A percentile compares a stretch with the other conserved stretches of the same genome.
Evolutionary conservation across 2,797 vertebrate genomes (phyloP).

Genomic region (Tinamus major): DNA sequence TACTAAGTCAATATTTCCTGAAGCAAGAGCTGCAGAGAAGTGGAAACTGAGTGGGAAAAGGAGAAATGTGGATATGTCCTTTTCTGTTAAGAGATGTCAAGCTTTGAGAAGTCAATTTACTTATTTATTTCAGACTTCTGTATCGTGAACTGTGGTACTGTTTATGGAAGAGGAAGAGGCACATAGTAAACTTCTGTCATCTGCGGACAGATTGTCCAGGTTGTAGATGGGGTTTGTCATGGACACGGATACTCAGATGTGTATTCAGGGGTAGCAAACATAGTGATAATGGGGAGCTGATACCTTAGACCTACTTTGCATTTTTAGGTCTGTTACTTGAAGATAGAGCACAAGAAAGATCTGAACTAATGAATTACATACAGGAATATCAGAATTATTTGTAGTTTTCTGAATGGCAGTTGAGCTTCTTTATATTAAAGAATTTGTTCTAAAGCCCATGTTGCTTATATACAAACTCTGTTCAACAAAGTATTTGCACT

Average conservation of each 20-base stretch:
- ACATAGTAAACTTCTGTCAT: background rate
- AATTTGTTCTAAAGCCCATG: background rate
- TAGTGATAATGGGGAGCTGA: accelerated
- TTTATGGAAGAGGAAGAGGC: background rate
- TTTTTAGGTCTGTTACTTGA: background rate
- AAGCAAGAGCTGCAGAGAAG: background rate
- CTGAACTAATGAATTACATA: background rate
- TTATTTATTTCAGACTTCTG: background rate
- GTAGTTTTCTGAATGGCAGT: background rate
- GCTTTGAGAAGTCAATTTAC: no score
- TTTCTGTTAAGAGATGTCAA: background rate
- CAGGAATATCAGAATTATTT: background rate
- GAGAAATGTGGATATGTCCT: background rate
- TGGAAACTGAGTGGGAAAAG: background rate
- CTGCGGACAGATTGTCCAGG: background rate
- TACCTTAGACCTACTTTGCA: background rate
- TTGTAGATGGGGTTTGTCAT: background rate
- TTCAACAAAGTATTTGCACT: background rate
- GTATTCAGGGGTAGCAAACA: background rate
- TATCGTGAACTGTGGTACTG: background rate
- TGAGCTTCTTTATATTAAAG: background rate
- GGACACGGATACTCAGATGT: background rate
- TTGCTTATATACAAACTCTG: background rate
- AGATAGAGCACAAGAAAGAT: background rate
- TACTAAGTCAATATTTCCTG: background rate